Evolutionary conservation across 2,888 invertebrate species (phyloP), one percentile per base, ranked within the genome.

Genomic region (Sthenelais limicola): DNA sequence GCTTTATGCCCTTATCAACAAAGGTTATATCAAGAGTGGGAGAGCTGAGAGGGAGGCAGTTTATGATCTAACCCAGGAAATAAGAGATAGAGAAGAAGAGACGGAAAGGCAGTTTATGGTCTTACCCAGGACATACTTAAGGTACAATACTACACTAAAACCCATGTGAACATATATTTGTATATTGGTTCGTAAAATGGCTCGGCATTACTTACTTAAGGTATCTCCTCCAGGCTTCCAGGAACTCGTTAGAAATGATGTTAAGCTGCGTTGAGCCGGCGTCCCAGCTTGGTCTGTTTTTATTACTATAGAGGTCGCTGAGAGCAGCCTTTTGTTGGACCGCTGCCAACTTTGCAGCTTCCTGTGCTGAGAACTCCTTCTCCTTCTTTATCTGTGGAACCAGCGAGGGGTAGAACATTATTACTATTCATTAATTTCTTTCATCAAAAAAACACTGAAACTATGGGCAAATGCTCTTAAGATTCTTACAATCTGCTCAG

Each of bases 211-310:
- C 84, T 82, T 80, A 89, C 89, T 83, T 88, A 67, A 89, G 80
- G 80, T 89, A 90, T 74, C 83, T 85, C 67, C 87, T 82, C 89
- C 89, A 89, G 18, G 83, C 80, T 52, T 85, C 83, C 5, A 89
- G 78, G 80, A 90, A 90, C 26, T 83, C 80, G 48, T 78, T 80
- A 74, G 82, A 82, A 67, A 88, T 78, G 71, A 86, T 73, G 76
- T 79, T 80, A 71, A 85, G 75, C 24, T 80, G 66, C 21, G 21
- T 26, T 0, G 26, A 18, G 12, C 21, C 30, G 47, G 33, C 35
- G 21, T 26, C 38, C 58, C 73, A 74, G 15, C 74, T 75, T 30
- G 88, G 87, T 15, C 89, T 79, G 75, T 86, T 87, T 72, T 84
- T 82, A 68, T 84, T 83, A 49, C 81, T 79, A 71, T 86, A 86